phyloP scores from a whole-genome alignment of 2,888 invertebrate species.

The Parnassius mnemosyne region DNA sequence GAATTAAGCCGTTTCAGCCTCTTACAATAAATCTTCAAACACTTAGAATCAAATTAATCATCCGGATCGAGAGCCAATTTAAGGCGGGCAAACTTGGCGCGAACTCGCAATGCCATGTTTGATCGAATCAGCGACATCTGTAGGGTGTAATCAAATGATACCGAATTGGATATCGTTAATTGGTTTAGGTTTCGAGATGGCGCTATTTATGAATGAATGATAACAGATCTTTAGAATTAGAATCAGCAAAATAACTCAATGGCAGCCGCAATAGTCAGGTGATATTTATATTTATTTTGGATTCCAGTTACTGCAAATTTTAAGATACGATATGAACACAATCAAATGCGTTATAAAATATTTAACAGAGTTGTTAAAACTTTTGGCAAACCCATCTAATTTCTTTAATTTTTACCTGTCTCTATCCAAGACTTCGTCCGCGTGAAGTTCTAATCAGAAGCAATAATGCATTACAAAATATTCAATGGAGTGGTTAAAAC shows the following conservation, averaged over 20 bases:
- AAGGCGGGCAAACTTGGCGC: constrained; percentile 56
- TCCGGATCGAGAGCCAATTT: constrained; percentile 47
- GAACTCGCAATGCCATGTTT: constrained; percentile 46
- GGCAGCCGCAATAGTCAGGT: too few relatives aligned
- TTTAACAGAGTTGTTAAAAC: too few relatives aligned
- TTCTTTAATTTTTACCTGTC: too few relatives aligned
- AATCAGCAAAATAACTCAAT: not conserved
- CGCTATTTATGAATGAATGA: constrained; percentile 41
- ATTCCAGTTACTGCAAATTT: too few relatives aligned
- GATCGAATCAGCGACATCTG: constrained; percentile 72
- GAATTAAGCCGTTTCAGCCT: constrained; percentile 53
- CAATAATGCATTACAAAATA: too few relatives aligned
- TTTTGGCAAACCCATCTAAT: too few relatives aligned
- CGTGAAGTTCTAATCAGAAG: too few relatives aligned
- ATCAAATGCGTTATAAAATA: too few relatives aligned
- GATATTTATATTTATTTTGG: too few relatives aligned
- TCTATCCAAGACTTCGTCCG: too few relatives aligned
- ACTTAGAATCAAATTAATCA: constrained; percentile 69
- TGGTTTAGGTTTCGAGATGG: constrained; percentile 62
- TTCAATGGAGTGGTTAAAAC: too few relatives aligned
- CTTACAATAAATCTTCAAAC: constrained; percentile 64
- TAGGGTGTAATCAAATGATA: constrained; percentile 71
- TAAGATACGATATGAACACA: too few relatives aligned
- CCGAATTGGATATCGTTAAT: constrained; percentile 60
- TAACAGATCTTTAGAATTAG: constrained; percentile 10